phyloP scores from a whole-genome alignment of 2,888 invertebrate genomes.

The Limnephilus lunatus region DNA sequence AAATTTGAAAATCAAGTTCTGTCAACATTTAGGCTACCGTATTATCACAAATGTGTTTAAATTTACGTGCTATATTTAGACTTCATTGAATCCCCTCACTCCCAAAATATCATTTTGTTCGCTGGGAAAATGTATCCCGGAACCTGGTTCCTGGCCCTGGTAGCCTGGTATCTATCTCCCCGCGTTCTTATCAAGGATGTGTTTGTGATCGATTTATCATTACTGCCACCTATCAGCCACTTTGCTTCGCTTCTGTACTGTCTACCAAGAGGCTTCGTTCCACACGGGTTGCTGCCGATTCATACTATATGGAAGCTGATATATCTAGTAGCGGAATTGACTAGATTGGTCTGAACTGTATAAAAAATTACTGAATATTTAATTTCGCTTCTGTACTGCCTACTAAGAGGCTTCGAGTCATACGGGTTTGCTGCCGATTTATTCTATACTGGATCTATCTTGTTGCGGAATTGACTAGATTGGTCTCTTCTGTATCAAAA shows the following conservation, averaged over 20 bases:
- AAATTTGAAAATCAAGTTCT: background rate
- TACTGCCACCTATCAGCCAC: constrained; percentile 2
- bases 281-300: background rate
- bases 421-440: too few species aligned
- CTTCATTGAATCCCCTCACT: background rate
- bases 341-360: background rate
- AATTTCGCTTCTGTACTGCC: background rate
- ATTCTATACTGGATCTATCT: too few species aligned
- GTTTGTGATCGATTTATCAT: constrained; percentile 2
- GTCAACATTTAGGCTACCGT: background rate
- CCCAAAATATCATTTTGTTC: background rate
- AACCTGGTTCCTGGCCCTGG: background rate
- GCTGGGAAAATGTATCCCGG: background rate
- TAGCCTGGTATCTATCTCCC: background rate
- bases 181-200: background rate
- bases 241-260: background rate
- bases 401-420: too few species aligned
- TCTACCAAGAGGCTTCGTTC: background rate
- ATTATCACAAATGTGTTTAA: background rate
- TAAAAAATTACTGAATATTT: background rate
- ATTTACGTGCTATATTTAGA: background rate
- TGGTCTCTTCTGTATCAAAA: too few species aligned
- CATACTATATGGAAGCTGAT: background rate
- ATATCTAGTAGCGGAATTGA: background rate
- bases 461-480: too few species aligned